phyloP scores from a whole-genome alignment of 2,113 vertebrate genomes.

The Seriola aureovittata region DNA sequence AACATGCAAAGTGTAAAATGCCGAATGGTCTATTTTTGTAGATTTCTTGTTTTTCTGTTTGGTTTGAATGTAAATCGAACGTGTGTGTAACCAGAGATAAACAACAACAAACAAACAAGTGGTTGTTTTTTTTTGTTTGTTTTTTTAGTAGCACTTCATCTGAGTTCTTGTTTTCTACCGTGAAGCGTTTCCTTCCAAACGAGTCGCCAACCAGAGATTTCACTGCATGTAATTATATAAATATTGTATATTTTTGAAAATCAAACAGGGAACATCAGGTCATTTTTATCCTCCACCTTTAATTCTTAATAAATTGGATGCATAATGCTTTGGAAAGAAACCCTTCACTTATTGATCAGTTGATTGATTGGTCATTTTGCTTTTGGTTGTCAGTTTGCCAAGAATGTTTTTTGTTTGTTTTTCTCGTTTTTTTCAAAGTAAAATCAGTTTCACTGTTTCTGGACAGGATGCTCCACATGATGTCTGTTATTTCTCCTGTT shows the following conservation, averaged over 20 bases:
- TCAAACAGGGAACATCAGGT: slow-evolving; percentile 39
- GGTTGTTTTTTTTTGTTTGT: neutral
- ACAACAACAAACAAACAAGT: neutral
- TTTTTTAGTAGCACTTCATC: neutral
- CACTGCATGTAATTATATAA: slow-evolving; percentile 32
- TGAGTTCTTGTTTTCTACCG: neutral
- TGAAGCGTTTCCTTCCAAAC: slow-evolving; percentile 39
- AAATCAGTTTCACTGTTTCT: slow-evolving; percentile 24
- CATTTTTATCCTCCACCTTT: slow-evolving; percentile 37
- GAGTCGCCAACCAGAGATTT: slow-evolving; percentile 15
- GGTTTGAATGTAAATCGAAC: slow-evolving; percentile 30
- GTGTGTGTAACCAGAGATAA: slow-evolving; percentile 10
- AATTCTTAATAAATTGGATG: slow-evolving; percentile 25
- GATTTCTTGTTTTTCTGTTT: slow-evolving; percentile 46
- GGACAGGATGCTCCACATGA: neutral
- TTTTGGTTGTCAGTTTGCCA: neutral
- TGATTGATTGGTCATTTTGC: neutral
- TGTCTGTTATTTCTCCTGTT: slow-evolving; percentile 16
- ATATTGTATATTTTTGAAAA: slow-evolving; percentile 64
- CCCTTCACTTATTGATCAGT: neutral
- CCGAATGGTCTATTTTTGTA: slow-evolving; percentile 74
- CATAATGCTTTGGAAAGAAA: slow-evolving; percentile 44
- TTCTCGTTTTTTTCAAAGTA: neutral
- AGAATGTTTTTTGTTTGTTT: neutral
- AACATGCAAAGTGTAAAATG: slow-evolving; percentile 30